Evolutionary conservation across 1,140 invertebrate genomes (phyloP).

Genomic region (Ridgeia piscesae): DNA sequence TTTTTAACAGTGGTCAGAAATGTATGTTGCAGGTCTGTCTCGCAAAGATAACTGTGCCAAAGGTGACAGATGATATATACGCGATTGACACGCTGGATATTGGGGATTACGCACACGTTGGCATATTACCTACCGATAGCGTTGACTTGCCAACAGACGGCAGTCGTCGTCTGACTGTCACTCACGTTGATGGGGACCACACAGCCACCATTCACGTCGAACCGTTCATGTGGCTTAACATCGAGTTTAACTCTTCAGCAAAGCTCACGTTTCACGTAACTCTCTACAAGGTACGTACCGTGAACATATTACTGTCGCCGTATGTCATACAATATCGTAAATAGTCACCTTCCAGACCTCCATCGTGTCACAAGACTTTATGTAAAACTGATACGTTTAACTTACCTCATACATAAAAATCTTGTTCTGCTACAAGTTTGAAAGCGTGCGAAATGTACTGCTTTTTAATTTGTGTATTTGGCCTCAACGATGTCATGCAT

Average conservation of each 20-base stretch:
- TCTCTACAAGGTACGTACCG: slow-evolving; percentile 38
- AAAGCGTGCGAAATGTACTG: too few relatives aligned
- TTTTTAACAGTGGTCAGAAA: too few relatives aligned
- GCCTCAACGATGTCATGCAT: too few relatives aligned
- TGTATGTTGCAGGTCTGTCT: slow-evolving; percentile 31
- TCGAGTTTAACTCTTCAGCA: slow-evolving; percentile 41
- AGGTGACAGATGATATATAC: slow-evolving; percentile 27
- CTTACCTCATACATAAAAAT: too few relatives aligned
- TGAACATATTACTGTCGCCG: background rate
- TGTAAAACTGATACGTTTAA: too few relatives aligned
- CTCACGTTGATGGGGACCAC: slow-evolving; percentile 39
- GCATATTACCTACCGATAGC: slow-evolving; percentile 34
- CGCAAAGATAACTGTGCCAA: slow-evolving; percentile 36
- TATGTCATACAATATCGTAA: too few relatives aligned
- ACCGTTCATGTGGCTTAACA: slow-evolving; percentile 42
- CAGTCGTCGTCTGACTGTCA: slow-evolving; percentile 31
- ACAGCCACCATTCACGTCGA: slow-evolving; percentile 43
- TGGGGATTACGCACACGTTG: slow-evolving; percentile 37
- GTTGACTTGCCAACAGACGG: slow-evolving; percentile 28
- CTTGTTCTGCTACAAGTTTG: too few relatives aligned
- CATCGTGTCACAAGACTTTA: too few relatives aligned
- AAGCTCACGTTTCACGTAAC: slow-evolving; percentile 40
- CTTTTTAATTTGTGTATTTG: too few relatives aligned
- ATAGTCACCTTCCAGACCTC: too few relatives aligned
- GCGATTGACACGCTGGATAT: slow-evolving; percentile 36